Conservation (phyloP, 2,113 vertebrate species). For the Rhadina sibilatrix region DNA sequence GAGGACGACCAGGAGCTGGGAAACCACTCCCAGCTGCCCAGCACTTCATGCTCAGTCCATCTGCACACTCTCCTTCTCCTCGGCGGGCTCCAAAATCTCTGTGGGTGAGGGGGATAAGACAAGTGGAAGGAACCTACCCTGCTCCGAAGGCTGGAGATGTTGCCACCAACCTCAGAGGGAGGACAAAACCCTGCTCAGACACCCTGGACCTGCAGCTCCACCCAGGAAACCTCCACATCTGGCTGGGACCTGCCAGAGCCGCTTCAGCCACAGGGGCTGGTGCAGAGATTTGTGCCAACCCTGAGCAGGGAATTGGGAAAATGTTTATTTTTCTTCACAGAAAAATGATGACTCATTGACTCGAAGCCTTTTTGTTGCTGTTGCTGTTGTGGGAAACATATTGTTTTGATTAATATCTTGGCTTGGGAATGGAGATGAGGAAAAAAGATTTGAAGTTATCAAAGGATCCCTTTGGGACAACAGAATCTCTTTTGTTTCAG, state of each 20-base stretch:
- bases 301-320: background rate
- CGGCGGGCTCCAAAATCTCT: background rate
- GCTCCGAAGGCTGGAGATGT: background rate
- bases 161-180: background rate
- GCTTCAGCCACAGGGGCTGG: background rate
- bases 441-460: background rate
- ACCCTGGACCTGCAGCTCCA: background rate
- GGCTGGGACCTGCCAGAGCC: background rate
- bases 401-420: constrained; percentile 1
- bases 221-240: background rate
- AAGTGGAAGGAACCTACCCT: accelerated
- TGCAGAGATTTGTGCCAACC: background rate
- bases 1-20: background rate
- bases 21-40: background rate
- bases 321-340: background rate
- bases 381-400: background rate
- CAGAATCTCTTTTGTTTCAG: background rate
- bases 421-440: background rate
- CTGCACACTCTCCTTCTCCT: accelerated
- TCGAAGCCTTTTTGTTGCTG: background rate
- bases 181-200: background rate
- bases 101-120: background rate
- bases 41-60: accelerated
- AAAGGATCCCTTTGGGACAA: background rate
- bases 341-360: constrained; percentile 1